Evolutionary conservation across 2,113 vertebrate species (phyloP), one percentile per base, ranked within the genome.

Genomic region (Pteruthius melanotis): DNA sequence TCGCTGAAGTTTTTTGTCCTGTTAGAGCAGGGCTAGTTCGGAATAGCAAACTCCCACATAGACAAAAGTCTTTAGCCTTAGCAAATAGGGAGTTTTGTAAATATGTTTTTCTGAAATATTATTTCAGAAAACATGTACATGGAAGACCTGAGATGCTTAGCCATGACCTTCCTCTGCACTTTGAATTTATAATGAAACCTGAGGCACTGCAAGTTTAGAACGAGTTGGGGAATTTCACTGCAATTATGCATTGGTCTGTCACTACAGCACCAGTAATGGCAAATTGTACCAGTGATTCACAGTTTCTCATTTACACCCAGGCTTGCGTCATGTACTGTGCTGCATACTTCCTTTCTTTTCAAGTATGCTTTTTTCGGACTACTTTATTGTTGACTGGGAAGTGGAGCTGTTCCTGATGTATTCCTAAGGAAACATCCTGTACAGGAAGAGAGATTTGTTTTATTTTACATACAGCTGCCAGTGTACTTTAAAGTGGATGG

Each of bases 291-390:
- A 57, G 68, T 93, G 91, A 96, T 74, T 96, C 79, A 90, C 54
- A 84, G 37, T 75, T 94, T 92, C 69, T 83, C 60, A 83, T 89
- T 88, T 90, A 86, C 45, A 81, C 53, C 11, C 45, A 92, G 78
- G 53, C 20, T 76, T 97, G 90, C 91, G 33, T 95, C 90, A 93
- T 96, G 66, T 95, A 75, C 79, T 0, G 0, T 78, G 54, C 65
- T 90, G 50, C 68, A 69, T 49, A 89, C 63, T 95, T 91, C 95
- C 93, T 94, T 92, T 93, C 92, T 93, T 97, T 97, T 95, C 87
- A 95, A 96, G 82, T 95, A 23, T 79, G 61, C 63, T 93, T 94
- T 94, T 89, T 82, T 61, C 30, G 0, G 71, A 80, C 33, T 79
- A 19, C 11, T 87, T 89, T 81, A 63, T 92, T 95, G 77, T 86